These are phyloP conservation scores for Austrofundulus limnaeus DNA, from an alignment of 2,113 vertebrate species.

Conservation along the genomic window DNA sequence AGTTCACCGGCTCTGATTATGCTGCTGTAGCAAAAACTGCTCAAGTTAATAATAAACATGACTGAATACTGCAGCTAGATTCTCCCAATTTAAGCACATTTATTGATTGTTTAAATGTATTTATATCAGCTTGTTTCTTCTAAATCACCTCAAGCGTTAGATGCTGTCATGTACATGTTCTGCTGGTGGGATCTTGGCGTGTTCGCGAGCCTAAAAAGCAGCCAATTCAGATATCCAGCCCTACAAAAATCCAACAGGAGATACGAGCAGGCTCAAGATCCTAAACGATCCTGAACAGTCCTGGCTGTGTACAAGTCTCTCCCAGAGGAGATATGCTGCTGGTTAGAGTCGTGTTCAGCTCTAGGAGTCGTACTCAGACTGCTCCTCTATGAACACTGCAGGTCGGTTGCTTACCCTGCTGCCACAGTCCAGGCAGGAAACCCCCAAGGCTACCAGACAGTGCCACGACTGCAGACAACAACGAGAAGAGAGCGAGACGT, in stretches of 20 bases:
- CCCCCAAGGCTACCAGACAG: conserved; percentile 88
- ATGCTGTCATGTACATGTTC: background rate
- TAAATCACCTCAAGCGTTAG: background rate
- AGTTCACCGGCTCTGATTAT: background rate
- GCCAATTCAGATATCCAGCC: conserved; percentile 32
- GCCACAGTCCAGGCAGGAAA: conserved; percentile 85
- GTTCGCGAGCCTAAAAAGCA: conserved; percentile 19
- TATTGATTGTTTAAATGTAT: background rate
- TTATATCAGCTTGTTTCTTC: background rate
- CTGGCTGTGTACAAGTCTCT: conserved; percentile 31
- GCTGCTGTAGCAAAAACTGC: background rate
- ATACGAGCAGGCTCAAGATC: conserved; percentile 20
- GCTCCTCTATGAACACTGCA: conserved; percentile 79
- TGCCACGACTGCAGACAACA: conserved; percentile 83
- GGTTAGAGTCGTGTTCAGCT: conserved; percentile 56
- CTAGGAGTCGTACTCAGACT: conserved; percentile 69
- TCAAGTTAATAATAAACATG: background rate
- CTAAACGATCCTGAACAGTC: conserved; percentile 29
- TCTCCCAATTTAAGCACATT: background rate
- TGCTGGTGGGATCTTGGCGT: conserved; percentile 14
- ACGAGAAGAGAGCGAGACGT: conserved; percentile 2
- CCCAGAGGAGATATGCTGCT: conserved; percentile 48
- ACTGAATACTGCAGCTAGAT: background rate
- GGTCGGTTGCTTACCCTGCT: conserved; percentile 86
- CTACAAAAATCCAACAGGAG: conserved; percentile 11